Conservation (phyloP, 2,888 invertebrate genomes). For the Tetramorium bicarinatum region DNA sequence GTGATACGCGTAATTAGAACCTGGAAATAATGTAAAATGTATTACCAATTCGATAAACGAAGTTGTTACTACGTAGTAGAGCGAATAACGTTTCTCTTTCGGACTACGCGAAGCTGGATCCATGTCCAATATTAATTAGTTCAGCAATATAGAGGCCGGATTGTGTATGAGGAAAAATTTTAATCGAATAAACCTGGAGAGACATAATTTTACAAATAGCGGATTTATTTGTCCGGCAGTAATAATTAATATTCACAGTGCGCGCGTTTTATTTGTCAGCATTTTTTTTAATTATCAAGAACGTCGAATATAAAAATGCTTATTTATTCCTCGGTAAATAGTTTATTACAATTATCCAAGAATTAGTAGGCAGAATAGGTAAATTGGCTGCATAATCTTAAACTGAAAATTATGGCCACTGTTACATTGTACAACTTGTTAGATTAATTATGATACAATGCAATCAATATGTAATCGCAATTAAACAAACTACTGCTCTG, state of each 20-base stretch:
- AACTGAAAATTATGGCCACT: not conserved
- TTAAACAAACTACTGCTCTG: slow-evolving; percentile 17
- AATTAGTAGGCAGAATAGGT: not conserved
- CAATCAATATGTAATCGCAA: slow-evolving; percentile 47
- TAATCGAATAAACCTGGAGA: slow-evolving; percentile 17
- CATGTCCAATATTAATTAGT: slow-evolving; percentile 47
- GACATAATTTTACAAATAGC: slow-evolving; percentile 41
- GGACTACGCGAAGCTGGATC: slow-evolving; percentile 2
- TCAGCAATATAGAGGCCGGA: not conserved
- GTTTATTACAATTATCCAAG: not conserved
- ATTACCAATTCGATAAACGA: slow-evolving; percentile 54
- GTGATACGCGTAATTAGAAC: slow-evolving; percentile 51
- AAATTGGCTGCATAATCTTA: not conserved
- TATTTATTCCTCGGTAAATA: not conserved
- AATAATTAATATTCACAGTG: slow-evolving; percentile 25
- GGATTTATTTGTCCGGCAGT: not conserved
- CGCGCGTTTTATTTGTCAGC: not conserved
- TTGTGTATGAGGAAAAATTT: slow-evolving; percentile 38
- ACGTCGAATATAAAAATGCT: not conserved
- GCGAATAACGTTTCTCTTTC: slow-evolving; percentile 42
- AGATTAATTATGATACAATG: not conserved
- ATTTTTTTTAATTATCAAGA: not conserved
- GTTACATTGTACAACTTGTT: not conserved
- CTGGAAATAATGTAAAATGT: slow-evolving; percentile 51
- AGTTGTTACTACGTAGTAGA: slow-evolving; percentile 27